Evolutionary conservation across 2,888 invertebrate species (phyloP).

Genomic region (Geophilus truncorum): DNA sequence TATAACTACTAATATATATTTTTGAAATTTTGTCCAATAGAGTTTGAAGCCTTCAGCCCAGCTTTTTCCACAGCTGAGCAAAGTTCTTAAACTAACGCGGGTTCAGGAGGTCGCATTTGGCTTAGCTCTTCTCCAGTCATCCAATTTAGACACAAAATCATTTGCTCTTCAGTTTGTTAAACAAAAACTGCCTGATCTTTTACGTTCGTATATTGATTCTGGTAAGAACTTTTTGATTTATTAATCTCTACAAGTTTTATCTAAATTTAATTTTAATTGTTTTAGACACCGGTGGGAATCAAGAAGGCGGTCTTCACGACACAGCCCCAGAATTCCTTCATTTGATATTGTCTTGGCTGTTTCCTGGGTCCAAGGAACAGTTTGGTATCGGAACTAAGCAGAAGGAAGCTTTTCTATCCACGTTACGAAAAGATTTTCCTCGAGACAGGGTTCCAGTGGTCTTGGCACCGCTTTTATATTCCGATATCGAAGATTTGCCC

Average conservation of each 20-base stretch:
- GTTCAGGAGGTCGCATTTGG: slow-evolving; percentile 89
- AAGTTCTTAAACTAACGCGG: slow-evolving; percentile 76
- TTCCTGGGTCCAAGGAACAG: slow-evolving; percentile 47
- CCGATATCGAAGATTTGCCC: slow-evolving; percentile 58
- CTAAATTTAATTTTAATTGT: neutral
- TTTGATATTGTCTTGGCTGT: slow-evolving; percentile 63
- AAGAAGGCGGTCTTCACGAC: slow-evolving; percentile 81
- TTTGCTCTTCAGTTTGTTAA: slow-evolving; percentile 73
- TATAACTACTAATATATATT: too few species aligned
- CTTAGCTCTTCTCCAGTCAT: slow-evolving; percentile 74
- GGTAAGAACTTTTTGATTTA: slow-evolving; percentile 52
- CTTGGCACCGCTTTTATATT: slow-evolving; percentile 79
- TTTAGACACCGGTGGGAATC: slow-evolving; percentile 42
- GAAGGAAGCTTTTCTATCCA: slow-evolving; percentile 72
- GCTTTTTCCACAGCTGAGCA: slow-evolving; percentile 76
- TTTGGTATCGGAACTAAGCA: slow-evolving; percentile 64
- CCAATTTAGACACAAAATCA: slow-evolving; percentile 66
- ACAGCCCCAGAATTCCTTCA: slow-evolving; percentile 84
- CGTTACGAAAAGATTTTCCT: slow-evolving; percentile 80
- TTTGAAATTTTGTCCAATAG: slow-evolving; percentile 50
- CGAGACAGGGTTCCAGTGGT: slow-evolving; percentile 82
- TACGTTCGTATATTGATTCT: slow-evolving; percentile 78
- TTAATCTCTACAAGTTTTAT: neutral
- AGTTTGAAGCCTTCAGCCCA: slow-evolving; percentile 71
- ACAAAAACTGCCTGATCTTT: slow-evolving; percentile 74